Conservation (phyloP, 1,140 invertebrate genomes). For the Ceratitis capitata region DNA sequence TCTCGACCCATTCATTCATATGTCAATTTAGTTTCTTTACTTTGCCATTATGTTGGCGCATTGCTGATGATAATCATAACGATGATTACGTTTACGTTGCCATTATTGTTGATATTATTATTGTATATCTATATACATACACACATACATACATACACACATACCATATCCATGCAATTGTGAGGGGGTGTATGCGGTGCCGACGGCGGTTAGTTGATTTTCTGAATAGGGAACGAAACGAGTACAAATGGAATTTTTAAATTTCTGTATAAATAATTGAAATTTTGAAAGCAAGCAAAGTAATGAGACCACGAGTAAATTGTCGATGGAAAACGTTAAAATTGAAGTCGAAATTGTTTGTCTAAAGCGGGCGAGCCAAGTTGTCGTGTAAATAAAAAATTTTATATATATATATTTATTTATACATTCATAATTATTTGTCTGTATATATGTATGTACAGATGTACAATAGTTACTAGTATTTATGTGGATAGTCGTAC, state of each 20-base stretch:
- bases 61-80: conserved; percentile 5
- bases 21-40: conserved; percentile 30
- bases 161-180: background rate
- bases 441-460: background rate
- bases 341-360: conserved; percentile 22
- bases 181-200: conserved; percentile 13
- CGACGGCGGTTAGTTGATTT: background rate
- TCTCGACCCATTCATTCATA: conserved; percentile 23
- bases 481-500: background rate
- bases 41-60: background rate
- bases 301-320: conserved; percentile 4
- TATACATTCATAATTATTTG: no score
- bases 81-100: conserved; percentile 7
- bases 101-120: background rate
- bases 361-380: conserved; percentile 4
- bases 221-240: conserved; percentile 21
- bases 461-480: background rate
- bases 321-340: background rate
- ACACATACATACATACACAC: background rate
- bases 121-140: no score
- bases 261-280: conserved; percentile 46
- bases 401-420: background rate
- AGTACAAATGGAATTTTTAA: conserved; percentile 44
- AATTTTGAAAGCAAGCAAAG: conserved; percentile 29
- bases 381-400: background rate